Base-by-base conservation (phyloP, 2,113 vertebrate genomes). In the Muntiacus reevesi region DNA sequence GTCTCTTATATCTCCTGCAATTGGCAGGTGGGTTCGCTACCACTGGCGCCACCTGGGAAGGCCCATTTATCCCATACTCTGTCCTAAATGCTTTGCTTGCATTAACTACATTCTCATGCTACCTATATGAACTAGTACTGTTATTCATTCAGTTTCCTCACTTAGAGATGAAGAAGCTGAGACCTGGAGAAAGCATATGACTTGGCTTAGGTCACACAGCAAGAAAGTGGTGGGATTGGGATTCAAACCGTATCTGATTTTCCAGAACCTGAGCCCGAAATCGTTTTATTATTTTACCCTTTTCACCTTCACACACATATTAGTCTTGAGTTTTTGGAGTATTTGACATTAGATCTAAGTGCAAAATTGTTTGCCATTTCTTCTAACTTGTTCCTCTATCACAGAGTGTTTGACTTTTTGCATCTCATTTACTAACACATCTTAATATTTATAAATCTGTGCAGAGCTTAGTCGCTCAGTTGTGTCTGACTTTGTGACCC, bases 321-420 rank as follows among this genome's bases (percentile, higher is more conserved):
- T 88, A 71, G 62, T n/a, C 59, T 55, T 59, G 76, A 94, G 13
- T 86, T 96, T 96, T 95, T 59, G 83, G 87, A 94, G 52, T 89
- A 85, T 54, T 89, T 90, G 57, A 90, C 40, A 23, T 76, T 74
- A 83, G n/a, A 74, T 82, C 54, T 91, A 86, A 96, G 30, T 84
- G 16, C 43, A 94, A 93, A 71, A 64, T 59, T n/a, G 7, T 33
- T 81, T 83, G 47, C 10, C 17, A 10, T 85, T 78, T 93, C 83
- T 87, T 92, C 89, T 89, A 81, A 43, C 2, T 12, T 92, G 5
- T 40, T 19, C 21, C 9, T 92, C 23, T 87, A 4, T 85, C 11
- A 14, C 25, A 82, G 40, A 92, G 67, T 33, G 13, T 82, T 91
- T 97, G 33, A 12, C 74, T 76, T 64, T 87, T 67, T 76, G 45